Evolutionary conservation across 2,888 invertebrate species (phyloP), one percentile per base, ranked within the genome.

Genomic region (Hetaerina titia): DNA sequence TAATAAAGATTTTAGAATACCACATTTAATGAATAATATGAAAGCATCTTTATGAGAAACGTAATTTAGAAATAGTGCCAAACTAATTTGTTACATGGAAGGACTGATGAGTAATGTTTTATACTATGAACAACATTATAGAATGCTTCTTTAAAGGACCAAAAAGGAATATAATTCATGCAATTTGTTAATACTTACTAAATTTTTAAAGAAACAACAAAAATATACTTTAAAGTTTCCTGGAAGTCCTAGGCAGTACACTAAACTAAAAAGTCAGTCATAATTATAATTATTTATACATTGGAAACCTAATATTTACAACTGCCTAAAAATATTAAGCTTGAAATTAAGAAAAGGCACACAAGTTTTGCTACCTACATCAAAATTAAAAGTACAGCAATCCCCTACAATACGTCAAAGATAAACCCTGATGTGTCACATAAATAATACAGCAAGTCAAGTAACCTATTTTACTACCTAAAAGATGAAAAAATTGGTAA

Each of bases 351-450:
- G 81, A 81, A 15, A 31, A 81, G 31, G 15, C 81, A 81, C 31
- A 31, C 25, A 31, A 81, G 22, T 31, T 81, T 15, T 2, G 31
- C 81, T 81, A 81, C 81, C 25, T 81, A 81, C 69, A 81, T 31
- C 81, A 81, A 81, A 81, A 81, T 81, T 22, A 81, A 31, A 81
- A 81, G 81, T 81, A 81, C 81, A 81, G 81, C n/a, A 81, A 81
- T 81, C 31, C 81, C 81, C 81, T 22, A 81, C 81, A 31, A 81
- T 81, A 81, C 81, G 81, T 81, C 81, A 81, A 31, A 81, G 8
- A 81, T 25, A 15, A 81, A 81, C 81, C 81, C 81, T 81, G 31
- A 31, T 81, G 81, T 81, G 22, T 81, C 11, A 81, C 9, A 81
- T 25, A 15, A 81, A 31, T 4, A 81, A 15, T 81, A 31, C 81